These are phyloP conservation scores for Hydrochoerus hydrochaeris DNA, from an alignment of 2,113 vertebrate species.

Conservation along the genomic window DNA sequence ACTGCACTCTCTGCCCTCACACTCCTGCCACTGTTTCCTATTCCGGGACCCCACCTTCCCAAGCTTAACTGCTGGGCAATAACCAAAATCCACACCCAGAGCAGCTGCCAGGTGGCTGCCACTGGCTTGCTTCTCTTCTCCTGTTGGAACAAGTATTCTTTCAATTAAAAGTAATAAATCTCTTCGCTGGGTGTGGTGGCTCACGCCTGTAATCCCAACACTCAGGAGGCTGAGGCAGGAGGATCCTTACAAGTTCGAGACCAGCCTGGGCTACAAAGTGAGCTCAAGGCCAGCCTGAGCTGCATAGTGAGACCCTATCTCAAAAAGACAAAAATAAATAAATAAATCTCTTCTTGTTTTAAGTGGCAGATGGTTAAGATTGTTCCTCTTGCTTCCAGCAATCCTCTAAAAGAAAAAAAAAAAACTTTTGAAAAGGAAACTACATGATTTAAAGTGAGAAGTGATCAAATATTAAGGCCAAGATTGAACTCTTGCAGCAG, in stretches of 20 bases:
- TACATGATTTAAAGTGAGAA: not conserved
- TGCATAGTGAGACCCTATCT: too few species aligned
- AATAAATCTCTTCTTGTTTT: slow-evolving; percentile 14
- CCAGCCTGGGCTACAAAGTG: too few species aligned
- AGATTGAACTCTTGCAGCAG: not conserved
- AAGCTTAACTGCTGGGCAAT: not conserved
- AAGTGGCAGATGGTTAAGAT: not conserved
- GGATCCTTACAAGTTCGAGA: too few species aligned
- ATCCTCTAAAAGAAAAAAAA: not conserved
- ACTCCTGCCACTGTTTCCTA: not conserved
- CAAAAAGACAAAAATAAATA: too few species aligned
- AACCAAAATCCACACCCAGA: not conserved
- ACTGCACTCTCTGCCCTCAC: not conserved
- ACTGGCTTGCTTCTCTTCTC: not conserved
- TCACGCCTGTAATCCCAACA: too few species aligned
- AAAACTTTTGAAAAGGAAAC: not conserved
- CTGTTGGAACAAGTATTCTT: slow-evolving; percentile 13
- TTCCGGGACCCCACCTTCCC: not conserved
- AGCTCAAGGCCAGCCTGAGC: too few species aligned
- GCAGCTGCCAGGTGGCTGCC: not conserved
- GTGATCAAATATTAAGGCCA: not conserved
- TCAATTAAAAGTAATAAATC: slow-evolving; percentile 20
- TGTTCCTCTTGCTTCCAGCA: slow-evolving; percentile 32
- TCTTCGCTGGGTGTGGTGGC: too few species aligned
- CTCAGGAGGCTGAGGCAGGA: too few species aligned